Percentiles rank a stretch among this genome's conserved stretches.
phyloP scores from a whole-genome alignment of 1,140 invertebrate genomes.

The Cecropterus lyciades region DNA sequence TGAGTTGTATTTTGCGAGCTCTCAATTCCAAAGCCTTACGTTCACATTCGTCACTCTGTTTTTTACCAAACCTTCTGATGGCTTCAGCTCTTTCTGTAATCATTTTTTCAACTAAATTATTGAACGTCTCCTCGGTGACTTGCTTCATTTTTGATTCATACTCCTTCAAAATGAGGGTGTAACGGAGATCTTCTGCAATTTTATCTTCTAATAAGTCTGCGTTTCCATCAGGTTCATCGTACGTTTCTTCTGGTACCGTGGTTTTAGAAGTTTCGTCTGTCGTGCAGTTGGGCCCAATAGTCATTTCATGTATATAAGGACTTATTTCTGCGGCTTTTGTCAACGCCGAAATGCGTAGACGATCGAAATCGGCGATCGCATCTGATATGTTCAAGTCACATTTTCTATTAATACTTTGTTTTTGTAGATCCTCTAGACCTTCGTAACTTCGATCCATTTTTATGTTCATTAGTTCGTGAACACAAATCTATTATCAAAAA shows the following conservation, averaged over 20 bases:
- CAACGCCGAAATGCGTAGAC: slow-evolving; percentile 73
- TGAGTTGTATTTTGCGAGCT: slow-evolving; percentile 69
- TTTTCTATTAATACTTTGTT: slow-evolving; percentile 37
- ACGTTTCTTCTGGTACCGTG: slow-evolving; percentile 16
- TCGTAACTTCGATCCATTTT: slow-evolving; percentile 19
- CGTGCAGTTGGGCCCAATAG: slow-evolving; percentile 77
- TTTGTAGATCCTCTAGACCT: slow-evolving; percentile 5
- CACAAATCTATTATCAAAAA: too few species aligned
- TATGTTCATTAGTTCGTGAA: neutral
- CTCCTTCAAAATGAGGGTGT: slow-evolving; percentile 69
- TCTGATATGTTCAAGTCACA: slow-evolving; percentile 60
- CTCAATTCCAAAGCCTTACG: slow-evolving; percentile 59
- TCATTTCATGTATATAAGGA: slow-evolving; percentile 73
- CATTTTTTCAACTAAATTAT: slow-evolving; percentile 72
- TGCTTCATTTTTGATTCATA: slow-evolving; percentile 68
- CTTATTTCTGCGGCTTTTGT: slow-evolving; percentile 81
- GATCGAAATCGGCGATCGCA: slow-evolving; percentile 63
- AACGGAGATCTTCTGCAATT: slow-evolving; percentile 63
- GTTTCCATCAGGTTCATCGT: slow-evolving; percentile 41
- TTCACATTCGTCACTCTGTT: slow-evolving; percentile 73
- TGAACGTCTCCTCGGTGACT: slow-evolving; percentile 59
- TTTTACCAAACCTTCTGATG: slow-evolving; percentile 65
- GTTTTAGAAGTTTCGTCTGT: slow-evolving; percentile 43
- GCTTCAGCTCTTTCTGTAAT: slow-evolving; percentile 62
- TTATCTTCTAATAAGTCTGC: slow-evolving; percentile 64